Evolutionary conservation across 2,113 vertebrate genomes (phyloP).

Genomic region (Rhinopomastus cyanomelas): DNA sequence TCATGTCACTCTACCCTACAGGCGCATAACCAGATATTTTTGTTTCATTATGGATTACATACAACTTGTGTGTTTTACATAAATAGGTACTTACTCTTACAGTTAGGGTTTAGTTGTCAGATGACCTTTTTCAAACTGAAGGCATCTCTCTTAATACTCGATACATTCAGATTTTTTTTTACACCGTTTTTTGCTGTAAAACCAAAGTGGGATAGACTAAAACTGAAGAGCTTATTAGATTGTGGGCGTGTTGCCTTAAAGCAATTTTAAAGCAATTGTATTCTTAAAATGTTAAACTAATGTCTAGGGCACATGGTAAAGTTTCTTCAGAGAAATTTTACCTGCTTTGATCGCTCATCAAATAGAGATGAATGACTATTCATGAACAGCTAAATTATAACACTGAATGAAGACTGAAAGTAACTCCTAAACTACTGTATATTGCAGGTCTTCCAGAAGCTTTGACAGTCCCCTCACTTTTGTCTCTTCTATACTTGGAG

Average conservation of each 20-base stretch:
- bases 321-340: background rate
- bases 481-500: background rate
- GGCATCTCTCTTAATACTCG: background rate
- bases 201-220: background rate
- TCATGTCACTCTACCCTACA: background rate
- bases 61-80: background rate
- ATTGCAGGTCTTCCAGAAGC: background rate
- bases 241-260: background rate
- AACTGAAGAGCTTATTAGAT: background rate
- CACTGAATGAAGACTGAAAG: background rate
- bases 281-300: background rate
- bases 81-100: background rate
- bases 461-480: background rate
- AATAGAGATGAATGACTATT: background rate
- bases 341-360: background rate
- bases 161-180: too few species aligned
- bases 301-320: background rate
- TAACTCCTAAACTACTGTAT: background rate
- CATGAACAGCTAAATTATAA: background rate
- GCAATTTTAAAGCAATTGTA: background rate
- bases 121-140: background rate
- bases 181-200: background rate
- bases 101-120: background rate
- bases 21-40: background rate
- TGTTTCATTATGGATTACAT: background rate